phyloP scores from a whole-genome alignment of 2,113 vertebrate genomes.

The Conger conger region DNA sequence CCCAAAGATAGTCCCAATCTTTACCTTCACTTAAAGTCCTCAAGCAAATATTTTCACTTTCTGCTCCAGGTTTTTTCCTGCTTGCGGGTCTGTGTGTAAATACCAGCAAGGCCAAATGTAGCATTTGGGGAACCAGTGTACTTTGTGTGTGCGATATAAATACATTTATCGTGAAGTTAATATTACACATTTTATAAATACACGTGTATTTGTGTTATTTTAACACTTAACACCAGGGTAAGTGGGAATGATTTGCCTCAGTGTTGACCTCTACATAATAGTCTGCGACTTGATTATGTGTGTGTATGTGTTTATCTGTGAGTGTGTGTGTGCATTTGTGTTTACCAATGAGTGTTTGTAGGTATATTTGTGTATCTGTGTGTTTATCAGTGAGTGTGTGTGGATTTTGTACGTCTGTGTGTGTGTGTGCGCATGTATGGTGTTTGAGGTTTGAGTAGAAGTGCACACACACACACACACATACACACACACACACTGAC shows the following conservation, averaged over 20 bases:
- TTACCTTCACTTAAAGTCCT: slow-evolving; percentile 38
- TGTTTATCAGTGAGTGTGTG: background rate
- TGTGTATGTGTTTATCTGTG: background rate
- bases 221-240: slow-evolving; percentile 49
- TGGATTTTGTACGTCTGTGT: no score
- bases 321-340: background rate
- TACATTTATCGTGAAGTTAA: no score
- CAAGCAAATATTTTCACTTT: slow-evolving; percentile 50
- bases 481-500: background rate
- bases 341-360: background rate
- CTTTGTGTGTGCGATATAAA: no score
- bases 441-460: background rate
- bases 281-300: background rate
- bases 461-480: background rate
- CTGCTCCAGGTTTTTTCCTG: slow-evolving; percentile 49
- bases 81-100: slow-evolving; percentile 55
- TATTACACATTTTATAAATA: slow-evolving; percentile 25
- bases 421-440: background rate
- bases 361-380: background rate
- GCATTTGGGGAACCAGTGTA: no score
- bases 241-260: no score
- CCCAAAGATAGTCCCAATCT: background rate
- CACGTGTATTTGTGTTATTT: slow-evolving; percentile 43
- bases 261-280: no score
- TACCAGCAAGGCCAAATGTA: slow-evolving; percentile 56